Evolutionary conservation across 1,140 invertebrate species (phyloP).

Genomic region (Caerostris darwini): DNA sequence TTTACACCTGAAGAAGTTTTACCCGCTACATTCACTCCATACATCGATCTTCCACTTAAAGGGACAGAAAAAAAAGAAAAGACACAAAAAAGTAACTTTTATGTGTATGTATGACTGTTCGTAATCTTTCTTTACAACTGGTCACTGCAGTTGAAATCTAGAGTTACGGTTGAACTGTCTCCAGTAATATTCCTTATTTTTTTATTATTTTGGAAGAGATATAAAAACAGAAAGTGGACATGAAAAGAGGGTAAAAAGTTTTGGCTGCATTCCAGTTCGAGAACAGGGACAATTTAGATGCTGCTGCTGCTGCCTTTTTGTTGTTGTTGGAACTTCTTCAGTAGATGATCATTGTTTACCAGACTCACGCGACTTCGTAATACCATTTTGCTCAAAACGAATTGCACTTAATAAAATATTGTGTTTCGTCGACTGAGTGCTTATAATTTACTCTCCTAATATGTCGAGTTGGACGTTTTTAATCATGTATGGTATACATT

Average conservation of each 20-base stretch:
- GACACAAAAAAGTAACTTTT: conserved; percentile 2
- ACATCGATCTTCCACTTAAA: neutral
- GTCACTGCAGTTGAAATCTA: conserved; percentile 28
- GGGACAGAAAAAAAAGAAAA: neutral
- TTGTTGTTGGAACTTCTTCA: neutral
- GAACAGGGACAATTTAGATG: conserved; percentile 67
- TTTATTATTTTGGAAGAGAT: too few species aligned
- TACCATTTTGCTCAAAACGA: conserved; percentile 45
- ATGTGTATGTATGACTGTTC: conserved; percentile 68
- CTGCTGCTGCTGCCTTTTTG: neutral
- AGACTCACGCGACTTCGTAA: conserved; percentile 26
- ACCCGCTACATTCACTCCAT: neutral
- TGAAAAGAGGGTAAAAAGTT: conserved; percentile 54
- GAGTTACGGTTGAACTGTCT: conserved; percentile 52
- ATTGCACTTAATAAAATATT: conserved; percentile 56
- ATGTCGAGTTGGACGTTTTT: neutral
- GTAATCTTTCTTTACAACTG: conserved; percentile 72
- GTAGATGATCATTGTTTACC: conserved; percentile 55
- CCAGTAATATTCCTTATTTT: neutral
- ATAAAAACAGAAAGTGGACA: conserved; percentile 19
- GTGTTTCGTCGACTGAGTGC: neutral
- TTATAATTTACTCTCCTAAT: conserved; percentile 48
- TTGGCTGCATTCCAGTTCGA: conserved; percentile 59
- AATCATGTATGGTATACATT: neutral
- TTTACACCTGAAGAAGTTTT: conserved; percentile 36